Evolutionary conservation across 2,113 vertebrate species (phyloP).

Genomic region (Micronycteris hirsuta): DNA sequence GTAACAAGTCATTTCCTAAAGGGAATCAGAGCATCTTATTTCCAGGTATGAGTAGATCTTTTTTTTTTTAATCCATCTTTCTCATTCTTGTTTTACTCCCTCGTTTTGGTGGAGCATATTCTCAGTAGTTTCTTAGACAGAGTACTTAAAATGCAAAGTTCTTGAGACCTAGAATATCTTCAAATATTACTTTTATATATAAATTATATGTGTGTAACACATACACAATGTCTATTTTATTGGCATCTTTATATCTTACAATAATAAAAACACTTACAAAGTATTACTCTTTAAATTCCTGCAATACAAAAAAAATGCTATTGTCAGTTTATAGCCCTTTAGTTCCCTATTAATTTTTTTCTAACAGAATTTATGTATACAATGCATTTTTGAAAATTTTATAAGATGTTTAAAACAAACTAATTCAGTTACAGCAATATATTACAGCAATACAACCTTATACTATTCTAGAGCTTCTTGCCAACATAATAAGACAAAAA

Average conservation of each 20-base stretch:
- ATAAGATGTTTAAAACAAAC: neutral
- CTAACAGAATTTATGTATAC: neutral
- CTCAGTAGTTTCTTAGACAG: neutral
- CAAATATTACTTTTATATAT: neutral
- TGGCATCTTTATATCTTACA: neutral
- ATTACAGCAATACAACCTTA: too few relatives aligned
- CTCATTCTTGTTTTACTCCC: neutral
- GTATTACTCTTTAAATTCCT: neutral
- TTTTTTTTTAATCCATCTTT: neutral
- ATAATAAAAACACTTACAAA: neutral
- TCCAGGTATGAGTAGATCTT: neutral
- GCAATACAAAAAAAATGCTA: neutral
- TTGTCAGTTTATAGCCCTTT: neutral
- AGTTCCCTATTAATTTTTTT: neutral
- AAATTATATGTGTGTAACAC: too few relatives aligned
- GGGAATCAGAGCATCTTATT: neutral
- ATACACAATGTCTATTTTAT: neutral
- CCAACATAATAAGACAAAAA: constrained; percentile 1
- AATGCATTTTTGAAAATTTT: neutral
- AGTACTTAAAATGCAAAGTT: neutral
- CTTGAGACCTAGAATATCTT: neutral
- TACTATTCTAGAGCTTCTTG: neutral
- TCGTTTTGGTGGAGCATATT: neutral
- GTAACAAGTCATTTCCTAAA: neutral
- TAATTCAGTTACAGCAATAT: neutral